Conservation (phyloP, 1,140 invertebrate species). For the Charaxes varanes region DNA sequence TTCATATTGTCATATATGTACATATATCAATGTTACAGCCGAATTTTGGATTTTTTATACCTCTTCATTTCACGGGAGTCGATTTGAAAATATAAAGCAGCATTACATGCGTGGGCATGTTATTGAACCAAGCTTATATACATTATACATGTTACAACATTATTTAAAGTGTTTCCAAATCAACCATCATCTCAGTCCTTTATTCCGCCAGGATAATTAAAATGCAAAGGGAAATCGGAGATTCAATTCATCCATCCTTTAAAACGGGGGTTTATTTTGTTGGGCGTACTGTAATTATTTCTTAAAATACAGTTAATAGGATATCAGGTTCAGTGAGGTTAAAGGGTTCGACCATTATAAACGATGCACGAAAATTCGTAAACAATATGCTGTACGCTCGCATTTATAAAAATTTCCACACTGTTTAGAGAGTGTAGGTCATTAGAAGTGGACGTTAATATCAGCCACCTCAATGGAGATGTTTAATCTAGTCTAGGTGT, state of each 20-base stretch:
- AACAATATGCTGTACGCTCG: neutral
- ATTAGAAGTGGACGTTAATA: no score
- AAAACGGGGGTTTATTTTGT: slow-evolving; percentile 24
- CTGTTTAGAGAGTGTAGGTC: no score
- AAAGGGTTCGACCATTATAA: slow-evolving; percentile 14
- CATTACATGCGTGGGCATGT: no score
- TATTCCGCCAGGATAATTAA: slow-evolving; percentile 53
- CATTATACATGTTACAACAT: slow-evolving; percentile 64
- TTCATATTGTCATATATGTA: no score
- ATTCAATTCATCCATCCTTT: slow-evolving; percentile 24
- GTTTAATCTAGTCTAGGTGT: no score
- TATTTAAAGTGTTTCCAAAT: slow-evolving; percentile 68
- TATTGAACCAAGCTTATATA: no score
- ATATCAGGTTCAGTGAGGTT: slow-evolving; percentile 24
- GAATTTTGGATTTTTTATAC: no score
- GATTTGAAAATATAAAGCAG: no score
- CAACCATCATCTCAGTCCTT: slow-evolving; percentile 54
- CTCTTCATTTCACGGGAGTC: no score
- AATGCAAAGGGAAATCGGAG: slow-evolving; percentile 54
- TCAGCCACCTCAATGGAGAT: no score
- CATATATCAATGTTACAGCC: no score
- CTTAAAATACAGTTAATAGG: slow-evolving; percentile 28
- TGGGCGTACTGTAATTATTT: slow-evolving; percentile 25
- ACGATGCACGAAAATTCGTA: slow-evolving; percentile 4
- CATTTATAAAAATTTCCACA: neutral